Evolutionary conservation across 1,140 invertebrate genomes (phyloP).

Genomic region (Drosophila punjabiensis): DNA sequence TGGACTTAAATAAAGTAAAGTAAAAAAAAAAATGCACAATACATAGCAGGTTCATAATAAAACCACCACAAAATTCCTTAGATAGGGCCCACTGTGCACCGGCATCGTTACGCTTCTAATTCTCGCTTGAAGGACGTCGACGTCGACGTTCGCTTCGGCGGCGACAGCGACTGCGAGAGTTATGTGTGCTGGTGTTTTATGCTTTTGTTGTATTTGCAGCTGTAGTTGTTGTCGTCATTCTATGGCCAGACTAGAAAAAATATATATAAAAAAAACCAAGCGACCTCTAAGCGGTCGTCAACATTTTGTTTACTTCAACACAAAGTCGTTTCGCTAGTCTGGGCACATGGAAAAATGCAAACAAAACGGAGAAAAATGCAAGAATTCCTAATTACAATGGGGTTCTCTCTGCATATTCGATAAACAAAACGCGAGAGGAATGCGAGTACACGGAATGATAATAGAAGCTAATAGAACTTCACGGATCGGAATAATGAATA

Average conservation of each 20-base stretch:
- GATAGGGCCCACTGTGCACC: not conserved
- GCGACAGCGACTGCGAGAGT: constrained; percentile 30
- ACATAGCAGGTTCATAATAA: too few relatives aligned
- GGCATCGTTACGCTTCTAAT: constrained; percentile 66
- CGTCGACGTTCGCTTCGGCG: constrained; percentile 15
- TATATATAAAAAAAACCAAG: constrained; percentile 28
- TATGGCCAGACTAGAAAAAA: constrained; percentile 38
- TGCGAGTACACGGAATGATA: constrained; percentile 20
- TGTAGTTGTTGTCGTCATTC: constrained; percentile 38
- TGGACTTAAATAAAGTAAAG: too few relatives aligned
- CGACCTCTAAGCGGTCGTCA: constrained; percentile 64
- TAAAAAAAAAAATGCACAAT: too few relatives aligned
- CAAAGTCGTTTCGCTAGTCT: constrained; percentile 56
- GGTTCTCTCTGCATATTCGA: constrained; percentile 12
- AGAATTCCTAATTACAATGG: constrained; percentile 53
- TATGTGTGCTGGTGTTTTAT: constrained; percentile 32
- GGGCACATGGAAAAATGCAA: constrained; percentile 46
- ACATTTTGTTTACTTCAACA: constrained; percentile 59
- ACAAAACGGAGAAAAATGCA: constrained; percentile 25
- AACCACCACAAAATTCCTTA: too few relatives aligned
- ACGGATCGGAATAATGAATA: constrained; percentile 13
- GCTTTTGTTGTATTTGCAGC: constrained; percentile 24
- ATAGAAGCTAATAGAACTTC: constrained; percentile 10
- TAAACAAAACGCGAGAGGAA: constrained; percentile 31
- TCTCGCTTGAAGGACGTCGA: constrained; percentile 72